Conservation (phyloP, 2,888 invertebrate genomes). For the Autographa gamma region DNA sequence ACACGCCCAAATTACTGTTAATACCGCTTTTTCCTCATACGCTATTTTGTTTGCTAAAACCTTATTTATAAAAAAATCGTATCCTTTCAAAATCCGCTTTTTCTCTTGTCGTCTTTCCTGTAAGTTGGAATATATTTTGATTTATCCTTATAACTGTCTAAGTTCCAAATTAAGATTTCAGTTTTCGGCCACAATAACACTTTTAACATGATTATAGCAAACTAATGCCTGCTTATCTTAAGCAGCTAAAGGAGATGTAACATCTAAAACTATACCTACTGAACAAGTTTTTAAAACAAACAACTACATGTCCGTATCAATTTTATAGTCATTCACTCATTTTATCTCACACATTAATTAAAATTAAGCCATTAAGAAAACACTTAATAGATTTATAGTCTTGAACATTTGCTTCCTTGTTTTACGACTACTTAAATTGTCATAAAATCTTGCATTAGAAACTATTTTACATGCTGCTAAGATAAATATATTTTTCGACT, state of each 20-base stretch:
- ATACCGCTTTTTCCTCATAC: background rate
- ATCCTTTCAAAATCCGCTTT: background rate
- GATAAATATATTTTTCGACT: background rate
- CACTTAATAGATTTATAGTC: background rate
- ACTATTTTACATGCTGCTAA: background rate
- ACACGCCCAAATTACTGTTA: background rate
- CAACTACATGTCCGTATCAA: background rate
- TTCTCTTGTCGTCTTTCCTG: background rate
- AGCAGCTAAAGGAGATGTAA: background rate
- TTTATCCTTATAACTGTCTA: background rate
- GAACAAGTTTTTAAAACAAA: conserved; percentile 4
- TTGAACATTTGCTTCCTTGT: background rate
- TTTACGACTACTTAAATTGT: background rate
- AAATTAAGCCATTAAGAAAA: conserved; percentile 2
- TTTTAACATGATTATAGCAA: background rate
- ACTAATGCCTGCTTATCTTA: background rate
- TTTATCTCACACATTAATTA: background rate
- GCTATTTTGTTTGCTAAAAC: background rate
- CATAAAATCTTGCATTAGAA: background rate
- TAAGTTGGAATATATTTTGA: background rate
- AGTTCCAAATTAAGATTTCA: background rate
- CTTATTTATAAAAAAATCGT: too few relatives aligned
- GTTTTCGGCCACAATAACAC: background rate
- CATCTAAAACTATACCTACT: background rate
- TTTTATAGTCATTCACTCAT: background rate